These are phyloP conservation scores for Tachina grossa DNA, from an alignment of 2,888 invertebrate genomes.

Conservation along the genomic window DNA sequence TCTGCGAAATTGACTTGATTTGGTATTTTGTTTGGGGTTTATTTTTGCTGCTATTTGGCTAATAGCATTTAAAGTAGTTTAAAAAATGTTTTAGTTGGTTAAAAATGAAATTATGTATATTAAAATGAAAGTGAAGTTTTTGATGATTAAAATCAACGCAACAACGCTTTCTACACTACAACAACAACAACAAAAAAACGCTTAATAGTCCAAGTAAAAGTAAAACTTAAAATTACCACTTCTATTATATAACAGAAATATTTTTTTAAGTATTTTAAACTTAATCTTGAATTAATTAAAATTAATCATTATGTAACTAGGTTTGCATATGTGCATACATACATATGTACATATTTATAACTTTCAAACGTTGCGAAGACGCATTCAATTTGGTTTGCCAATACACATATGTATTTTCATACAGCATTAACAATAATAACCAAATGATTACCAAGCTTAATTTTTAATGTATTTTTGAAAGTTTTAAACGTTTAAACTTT, in stretches of 20 bases:
- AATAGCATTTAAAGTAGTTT: constrained; percentile 43
- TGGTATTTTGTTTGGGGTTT: constrained; percentile 16
- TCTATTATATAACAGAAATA: neutral
- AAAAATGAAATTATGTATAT: constrained; percentile 33
- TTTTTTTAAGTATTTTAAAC: neutral
- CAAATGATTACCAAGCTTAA: constrained; percentile 14
- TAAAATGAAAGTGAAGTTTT: constrained; percentile 60
- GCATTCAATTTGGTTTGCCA: too few species aligned
- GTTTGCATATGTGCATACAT: neutral
- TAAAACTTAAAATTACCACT: constrained; percentile 14
- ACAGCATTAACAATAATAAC: neutral
- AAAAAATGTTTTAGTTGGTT: constrained; percentile 24
- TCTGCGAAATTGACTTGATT: constrained; percentile 37
- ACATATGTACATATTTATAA: neutral
- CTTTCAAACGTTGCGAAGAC: too few species aligned
- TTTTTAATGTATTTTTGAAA: constrained; percentile 9
- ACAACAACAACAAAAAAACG: neutral
- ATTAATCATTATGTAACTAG: neutral
- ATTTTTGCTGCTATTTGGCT: constrained; percentile 7
- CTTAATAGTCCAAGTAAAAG: neutral
- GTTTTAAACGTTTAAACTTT: constrained; percentile 12
- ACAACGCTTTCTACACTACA: constrained; percentile 4
- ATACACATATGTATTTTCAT: neutral
- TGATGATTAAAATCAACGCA: neutral
- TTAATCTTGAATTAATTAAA: too few species aligned